Conservation (phyloP, 2,888 invertebrate genomes). For the Aquatica leii region DNA sequence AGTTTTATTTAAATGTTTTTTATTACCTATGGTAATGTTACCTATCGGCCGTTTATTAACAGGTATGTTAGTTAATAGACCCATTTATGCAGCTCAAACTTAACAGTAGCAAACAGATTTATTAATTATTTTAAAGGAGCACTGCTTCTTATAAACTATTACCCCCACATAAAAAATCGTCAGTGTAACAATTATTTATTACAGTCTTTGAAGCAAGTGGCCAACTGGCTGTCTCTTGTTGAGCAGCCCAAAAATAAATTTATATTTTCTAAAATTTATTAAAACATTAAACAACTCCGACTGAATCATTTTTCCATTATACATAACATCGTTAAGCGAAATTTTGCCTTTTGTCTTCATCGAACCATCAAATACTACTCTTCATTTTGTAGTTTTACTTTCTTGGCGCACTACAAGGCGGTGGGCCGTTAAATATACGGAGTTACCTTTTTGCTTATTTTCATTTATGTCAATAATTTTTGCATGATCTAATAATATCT, state of each 20-base stretch:
- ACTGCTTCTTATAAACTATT: not conserved
- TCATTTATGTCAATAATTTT: not conserved
- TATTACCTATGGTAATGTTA: not conserved
- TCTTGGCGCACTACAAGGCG: constrained; percentile 11
- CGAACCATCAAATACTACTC: constrained; percentile 15
- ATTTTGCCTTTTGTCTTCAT: constrained; percentile 6
- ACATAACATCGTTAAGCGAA: constrained; percentile 13
- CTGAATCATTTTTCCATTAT: constrained; percentile 8
- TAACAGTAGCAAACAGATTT: not conserved
- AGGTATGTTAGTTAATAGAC: not conserved
- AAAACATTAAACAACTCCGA: constrained; percentile 13
- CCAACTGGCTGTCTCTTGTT: not conserved
- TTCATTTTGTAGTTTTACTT: not conserved
- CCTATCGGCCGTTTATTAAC: not conserved
- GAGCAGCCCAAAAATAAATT: not conserved
- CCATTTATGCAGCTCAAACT: constrained; percentile 15
- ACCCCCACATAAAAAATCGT: constrained; percentile 6
- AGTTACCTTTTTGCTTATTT: no score
- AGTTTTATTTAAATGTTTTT: not conserved
- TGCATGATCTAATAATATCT: constrained; percentile 22
- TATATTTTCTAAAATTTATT: constrained; percentile 1
- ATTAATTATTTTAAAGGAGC: constrained; percentile 4
- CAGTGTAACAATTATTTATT: constrained; percentile 10
- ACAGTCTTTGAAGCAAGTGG: not conserved
- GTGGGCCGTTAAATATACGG: constrained; percentile 13